Percentiles rank a stretch among this genome's conserved stretches.
Evolutionary conservation across 1,140 invertebrate genomes (phyloP).

Genomic region (Lucilia sericata): DNA sequence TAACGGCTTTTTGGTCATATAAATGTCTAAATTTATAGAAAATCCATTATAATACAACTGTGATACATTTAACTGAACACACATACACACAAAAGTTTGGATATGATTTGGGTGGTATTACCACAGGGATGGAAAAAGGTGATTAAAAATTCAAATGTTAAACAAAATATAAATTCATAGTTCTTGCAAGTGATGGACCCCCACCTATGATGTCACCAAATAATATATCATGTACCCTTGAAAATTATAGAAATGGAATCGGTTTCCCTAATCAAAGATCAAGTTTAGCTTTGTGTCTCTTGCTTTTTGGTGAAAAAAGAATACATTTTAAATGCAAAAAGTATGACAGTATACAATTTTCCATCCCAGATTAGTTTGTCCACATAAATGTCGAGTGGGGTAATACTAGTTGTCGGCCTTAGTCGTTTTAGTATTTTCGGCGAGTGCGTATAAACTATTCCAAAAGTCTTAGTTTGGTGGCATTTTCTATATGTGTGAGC

Average conservation of each 20-base stretch:
- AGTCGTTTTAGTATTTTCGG: constrained; percentile 13
- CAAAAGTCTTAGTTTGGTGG: constrained; percentile 1
- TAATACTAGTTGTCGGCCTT: background rate
- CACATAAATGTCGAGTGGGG: too few relatives aligned
- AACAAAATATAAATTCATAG: too few relatives aligned
- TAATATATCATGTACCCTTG: too few relatives aligned
- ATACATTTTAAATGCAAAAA: background rate
- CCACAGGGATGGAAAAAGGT: too few relatives aligned
- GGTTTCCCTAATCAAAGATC: too few relatives aligned
- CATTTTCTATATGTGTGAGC: background rate
- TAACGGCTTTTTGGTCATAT: background rate
- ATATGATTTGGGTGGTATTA: background rate
- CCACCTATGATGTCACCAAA: too few relatives aligned
- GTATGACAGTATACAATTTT: background rate
- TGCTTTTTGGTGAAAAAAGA: too few relatives aligned
- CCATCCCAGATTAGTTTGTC: background rate
- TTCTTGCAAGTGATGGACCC: too few relatives aligned
- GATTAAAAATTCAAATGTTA: too few relatives aligned
- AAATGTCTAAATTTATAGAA: background rate
- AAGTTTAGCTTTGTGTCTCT: too few relatives aligned
- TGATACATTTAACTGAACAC: background rate
- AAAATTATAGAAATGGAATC: too few relatives aligned
- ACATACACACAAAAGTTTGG: background rate
- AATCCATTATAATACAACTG: too few relatives aligned
- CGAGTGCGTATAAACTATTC: constrained; percentile 10